Evolutionary conservation across 2,113 vertebrate species (phyloP).

Genomic region (Cavia porcellus): DNA sequence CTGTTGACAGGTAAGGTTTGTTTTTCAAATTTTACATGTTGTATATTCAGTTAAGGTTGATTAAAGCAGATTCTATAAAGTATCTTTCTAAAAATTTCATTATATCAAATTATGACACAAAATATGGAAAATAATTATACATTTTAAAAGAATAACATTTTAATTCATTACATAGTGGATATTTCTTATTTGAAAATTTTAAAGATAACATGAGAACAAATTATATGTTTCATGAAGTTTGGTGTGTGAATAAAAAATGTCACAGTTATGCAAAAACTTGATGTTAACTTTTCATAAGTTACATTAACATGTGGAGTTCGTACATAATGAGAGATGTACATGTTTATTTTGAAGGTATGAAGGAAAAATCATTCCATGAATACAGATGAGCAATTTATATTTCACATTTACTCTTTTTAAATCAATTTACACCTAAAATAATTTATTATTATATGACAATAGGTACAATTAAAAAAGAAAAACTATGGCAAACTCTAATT

Average conservation of each 20-base stretch:
- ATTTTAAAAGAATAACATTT: background rate
- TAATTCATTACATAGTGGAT: conserved; percentile 8
- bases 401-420: background rate
- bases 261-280: background rate
- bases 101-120: background rate
- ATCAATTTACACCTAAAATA: background rate
- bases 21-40: background rate
- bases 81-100: background rate
- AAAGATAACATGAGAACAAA: background rate
- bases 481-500: background rate
- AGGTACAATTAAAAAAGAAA: background rate
- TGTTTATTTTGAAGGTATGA: conserved; percentile 15
- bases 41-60: background rate
- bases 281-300: conserved; percentile 12
- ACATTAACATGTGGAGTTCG: background rate
- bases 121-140: background rate
- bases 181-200: conserved; percentile 12
- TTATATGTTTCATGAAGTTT: background rate
- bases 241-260: background rate
- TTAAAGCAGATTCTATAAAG: background rate
- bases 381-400: background rate
- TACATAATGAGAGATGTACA: background rate
- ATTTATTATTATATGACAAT: background rate
- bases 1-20: background rate
- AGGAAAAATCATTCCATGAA: background rate